These are phyloP conservation scores for Hestina assimilis DNA, from an alignment of 1,140 invertebrate genomes.

Conservation along the genomic window DNA sequence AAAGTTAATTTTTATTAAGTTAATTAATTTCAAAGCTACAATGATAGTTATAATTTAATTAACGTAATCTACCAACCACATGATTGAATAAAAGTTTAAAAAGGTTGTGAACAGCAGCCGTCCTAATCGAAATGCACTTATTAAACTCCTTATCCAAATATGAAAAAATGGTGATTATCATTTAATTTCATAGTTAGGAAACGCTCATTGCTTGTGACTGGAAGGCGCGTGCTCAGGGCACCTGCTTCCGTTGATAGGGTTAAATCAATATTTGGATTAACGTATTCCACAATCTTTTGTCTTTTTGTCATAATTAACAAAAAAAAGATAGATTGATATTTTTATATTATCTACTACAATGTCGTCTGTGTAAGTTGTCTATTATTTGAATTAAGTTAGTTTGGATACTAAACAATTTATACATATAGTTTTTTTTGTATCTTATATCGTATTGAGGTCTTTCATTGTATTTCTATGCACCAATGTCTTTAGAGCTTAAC, in stretches of 20 bases:
- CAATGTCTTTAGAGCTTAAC: too few species aligned
- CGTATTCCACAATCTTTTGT: conserved; percentile 56
- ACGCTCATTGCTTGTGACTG: conserved; percentile 64
- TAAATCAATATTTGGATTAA: conserved; percentile 75
- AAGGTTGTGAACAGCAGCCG: conserved; percentile 41
- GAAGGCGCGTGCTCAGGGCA: conserved; percentile 56
- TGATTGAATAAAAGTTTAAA: too few species aligned
- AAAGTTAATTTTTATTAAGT: too few species aligned
- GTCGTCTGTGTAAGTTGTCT: neutral
- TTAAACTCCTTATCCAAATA: conserved; percentile 68
- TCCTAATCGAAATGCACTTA: conserved; percentile 58
- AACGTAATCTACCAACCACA: too few species aligned
- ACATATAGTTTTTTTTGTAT: too few species aligned
- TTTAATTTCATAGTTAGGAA: conserved; percentile 76
- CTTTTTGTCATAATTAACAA: conserved; percentile 42
- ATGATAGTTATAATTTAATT: too few species aligned
- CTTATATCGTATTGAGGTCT: too few species aligned
- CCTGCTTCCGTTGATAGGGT: conserved; percentile 74
- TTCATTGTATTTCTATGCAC: too few species aligned
- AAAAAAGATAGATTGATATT: neutral
- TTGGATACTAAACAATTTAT: too few species aligned
- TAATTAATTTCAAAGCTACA: too few species aligned
- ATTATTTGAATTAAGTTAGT: too few species aligned
- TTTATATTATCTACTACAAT: neutral
- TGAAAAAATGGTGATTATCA: conserved; percentile 75